phyloP scores from a whole-genome alignment of 2,888 invertebrate species.

The Electrophaes corylata region DNA sequence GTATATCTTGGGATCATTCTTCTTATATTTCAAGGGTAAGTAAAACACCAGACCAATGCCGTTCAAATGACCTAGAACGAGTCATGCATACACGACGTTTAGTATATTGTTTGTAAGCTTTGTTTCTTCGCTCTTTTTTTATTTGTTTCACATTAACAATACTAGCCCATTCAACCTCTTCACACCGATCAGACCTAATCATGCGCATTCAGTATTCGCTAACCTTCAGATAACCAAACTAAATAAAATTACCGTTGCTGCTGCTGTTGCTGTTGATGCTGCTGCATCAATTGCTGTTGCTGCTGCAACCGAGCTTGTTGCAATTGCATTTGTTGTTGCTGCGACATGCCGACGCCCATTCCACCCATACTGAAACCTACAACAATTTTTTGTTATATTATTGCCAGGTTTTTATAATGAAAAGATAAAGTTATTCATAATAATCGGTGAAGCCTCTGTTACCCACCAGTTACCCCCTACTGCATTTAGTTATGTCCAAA shows the following conservation, averaged over 20 bases:
- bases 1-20: not conserved
- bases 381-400: conserved; percentile 6
- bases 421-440: too few relatives aligned
- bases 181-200: too few relatives aligned
- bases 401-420: too few relatives aligned
- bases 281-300: conserved; percentile 86
- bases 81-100: not conserved
- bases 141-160: not conserved
- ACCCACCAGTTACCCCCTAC: too few relatives aligned
- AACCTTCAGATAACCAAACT: too few relatives aligned
- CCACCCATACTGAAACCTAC: conserved; percentile 66
- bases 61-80: not conserved
- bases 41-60: not conserved
- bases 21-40: not conserved
- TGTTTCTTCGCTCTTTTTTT: not conserved
- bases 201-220: too few relatives aligned
- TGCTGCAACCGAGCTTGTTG: conserved; percentile 82
- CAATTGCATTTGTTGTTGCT: conserved; percentile 85
- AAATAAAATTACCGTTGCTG: conserved; percentile 52
- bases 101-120: not conserved
- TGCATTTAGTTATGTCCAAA: not conserved
- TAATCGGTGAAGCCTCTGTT: too few relatives aligned
- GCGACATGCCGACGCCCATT: conserved; percentile 66
- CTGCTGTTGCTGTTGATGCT: conserved; percentile 59
- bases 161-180: too few relatives aligned